Evolutionary conservation across 2,797 vertebrate genomes (phyloP).

Genomic region (Potorous gilbertii): DNA sequence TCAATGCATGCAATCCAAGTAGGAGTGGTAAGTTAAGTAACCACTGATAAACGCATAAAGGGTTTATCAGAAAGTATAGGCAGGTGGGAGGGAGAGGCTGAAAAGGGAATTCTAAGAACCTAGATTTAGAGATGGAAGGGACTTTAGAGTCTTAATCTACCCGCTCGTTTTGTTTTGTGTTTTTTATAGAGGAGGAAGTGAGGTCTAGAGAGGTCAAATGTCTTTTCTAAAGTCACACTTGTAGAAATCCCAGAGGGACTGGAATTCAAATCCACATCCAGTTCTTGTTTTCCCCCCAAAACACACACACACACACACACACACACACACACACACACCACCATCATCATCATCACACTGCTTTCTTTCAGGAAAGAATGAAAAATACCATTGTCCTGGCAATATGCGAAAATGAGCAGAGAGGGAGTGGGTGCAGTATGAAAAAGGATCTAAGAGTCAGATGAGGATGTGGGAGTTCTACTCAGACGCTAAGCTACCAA

Average conservation of each 20-base stretch:
- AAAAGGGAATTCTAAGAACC: not conserved
- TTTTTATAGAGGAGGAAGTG: not conserved
- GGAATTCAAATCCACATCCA: not conserved
- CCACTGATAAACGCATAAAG: slow-evolving; percentile 54
- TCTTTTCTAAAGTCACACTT: not conserved
- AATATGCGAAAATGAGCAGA: slow-evolving; percentile 34
- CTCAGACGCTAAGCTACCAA: slow-evolving; percentile 76
- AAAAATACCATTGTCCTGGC: not conserved
- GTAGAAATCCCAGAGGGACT: not conserved
- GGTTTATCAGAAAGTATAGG: slow-evolving; percentile 36
- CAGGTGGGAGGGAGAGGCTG: not conserved
- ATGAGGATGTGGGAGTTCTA: slow-evolving; percentile 55
- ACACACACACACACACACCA: too few relatives aligned
- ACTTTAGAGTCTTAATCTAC: not conserved
- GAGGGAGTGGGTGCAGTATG: not conserved
- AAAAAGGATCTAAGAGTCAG: not conserved
- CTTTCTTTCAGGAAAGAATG: not conserved
- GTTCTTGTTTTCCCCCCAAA: not conserved
- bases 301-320: too few relatives aligned
- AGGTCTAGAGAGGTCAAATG: not conserved
- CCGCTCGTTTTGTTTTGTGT: not conserved
- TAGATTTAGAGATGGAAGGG: not conserved
- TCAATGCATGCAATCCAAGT: slow-evolving; percentile 73
- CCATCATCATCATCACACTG: not conserved
- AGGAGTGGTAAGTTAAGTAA: slow-evolving; percentile 70